These are phyloP conservation scores for Agrotis clavis DNA, from an alignment of 2,888 invertebrate species.

Conservation along the genomic window DNA sequence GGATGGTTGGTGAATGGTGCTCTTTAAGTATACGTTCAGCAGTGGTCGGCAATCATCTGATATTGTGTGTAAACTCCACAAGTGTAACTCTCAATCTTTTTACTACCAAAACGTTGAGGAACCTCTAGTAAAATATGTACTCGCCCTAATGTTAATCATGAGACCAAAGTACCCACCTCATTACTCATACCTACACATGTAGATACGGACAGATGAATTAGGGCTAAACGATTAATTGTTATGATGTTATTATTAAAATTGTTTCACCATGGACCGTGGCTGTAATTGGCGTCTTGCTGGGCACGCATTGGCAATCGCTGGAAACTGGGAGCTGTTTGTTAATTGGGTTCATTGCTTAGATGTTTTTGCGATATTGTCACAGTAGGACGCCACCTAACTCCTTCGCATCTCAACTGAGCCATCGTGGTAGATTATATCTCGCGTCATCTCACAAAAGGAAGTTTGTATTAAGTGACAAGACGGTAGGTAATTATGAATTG, in stretches of 20 bases:
- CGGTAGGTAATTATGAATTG: too few relatives aligned
- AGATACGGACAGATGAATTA: slow-evolving; percentile 51
- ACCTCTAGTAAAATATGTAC: background rate
- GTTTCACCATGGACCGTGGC: slow-evolving; percentile 30
- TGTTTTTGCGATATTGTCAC: slow-evolving; percentile 42
- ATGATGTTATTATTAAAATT: slow-evolving; percentile 57
- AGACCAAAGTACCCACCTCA: slow-evolving; percentile 37
- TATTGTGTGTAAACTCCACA: too few relatives aligned
- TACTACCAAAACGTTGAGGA: too few relatives aligned
- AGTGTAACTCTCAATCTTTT: too few relatives aligned
- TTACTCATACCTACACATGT: slow-evolving; percentile 48
- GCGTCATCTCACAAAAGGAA: too few relatives aligned
- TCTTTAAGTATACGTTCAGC: too few relatives aligned
- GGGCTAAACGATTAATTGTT: slow-evolving; percentile 62
- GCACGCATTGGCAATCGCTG: slow-evolving; percentile 50
- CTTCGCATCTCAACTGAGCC: too few relatives aligned
- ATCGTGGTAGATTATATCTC: too few relatives aligned
- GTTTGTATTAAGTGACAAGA: too few relatives aligned
- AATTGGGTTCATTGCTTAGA: slow-evolving; percentile 34
- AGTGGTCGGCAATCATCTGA: too few relatives aligned
- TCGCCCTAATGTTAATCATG: slow-evolving; percentile 28
- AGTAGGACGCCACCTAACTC: background rate
- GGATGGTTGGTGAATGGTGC: too few relatives aligned
- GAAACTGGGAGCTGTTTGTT: slow-evolving; percentile 26
- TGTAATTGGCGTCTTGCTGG: slow-evolving; percentile 58